Conservation (phyloP, 2,797 vertebrate species). For the Phaenicophaeus curvirostris region DNA sequence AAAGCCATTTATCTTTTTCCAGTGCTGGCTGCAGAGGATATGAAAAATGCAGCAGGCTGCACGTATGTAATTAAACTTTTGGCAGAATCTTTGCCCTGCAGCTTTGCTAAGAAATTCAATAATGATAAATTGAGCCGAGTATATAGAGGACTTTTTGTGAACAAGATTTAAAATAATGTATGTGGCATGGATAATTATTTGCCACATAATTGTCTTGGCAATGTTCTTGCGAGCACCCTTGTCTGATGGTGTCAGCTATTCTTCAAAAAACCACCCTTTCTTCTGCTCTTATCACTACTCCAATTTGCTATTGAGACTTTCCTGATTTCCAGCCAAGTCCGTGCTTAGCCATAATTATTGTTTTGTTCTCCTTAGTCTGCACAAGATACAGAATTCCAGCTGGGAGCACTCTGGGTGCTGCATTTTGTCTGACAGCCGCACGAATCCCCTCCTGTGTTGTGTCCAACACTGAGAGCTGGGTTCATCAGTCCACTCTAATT, state of each 20-base stretch:
- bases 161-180: conserved; percentile 31
- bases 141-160: conserved; percentile 35
- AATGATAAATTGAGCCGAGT: conserved; percentile 60
- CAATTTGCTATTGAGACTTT: conserved; percentile 14
- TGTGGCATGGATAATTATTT: conserved; percentile 32
- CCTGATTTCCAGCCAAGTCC: not conserved
- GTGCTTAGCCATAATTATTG: not conserved
- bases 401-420: not conserved
- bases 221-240: not conserved
- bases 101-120: conserved; percentile 67
- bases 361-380: not conserved
- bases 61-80: conserved; percentile 68
- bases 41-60: conserved; percentile 55
- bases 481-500: not conserved
- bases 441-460: not conserved
- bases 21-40: conserved; percentile 27
- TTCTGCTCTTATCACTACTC: not conserved
- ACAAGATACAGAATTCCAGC: not conserved
- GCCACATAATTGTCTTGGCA: conserved; percentile 37
- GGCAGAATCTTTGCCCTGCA: conserved; percentile 61
- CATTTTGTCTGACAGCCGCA: not conserved
- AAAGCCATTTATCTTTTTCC: conserved; percentile 39
- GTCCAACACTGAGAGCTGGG: not conserved
- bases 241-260: not conserved
- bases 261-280: not conserved